phyloP scores from a whole-genome alignment of 2,797 vertebrate genomes.

The Zalophus californianus region DNA sequence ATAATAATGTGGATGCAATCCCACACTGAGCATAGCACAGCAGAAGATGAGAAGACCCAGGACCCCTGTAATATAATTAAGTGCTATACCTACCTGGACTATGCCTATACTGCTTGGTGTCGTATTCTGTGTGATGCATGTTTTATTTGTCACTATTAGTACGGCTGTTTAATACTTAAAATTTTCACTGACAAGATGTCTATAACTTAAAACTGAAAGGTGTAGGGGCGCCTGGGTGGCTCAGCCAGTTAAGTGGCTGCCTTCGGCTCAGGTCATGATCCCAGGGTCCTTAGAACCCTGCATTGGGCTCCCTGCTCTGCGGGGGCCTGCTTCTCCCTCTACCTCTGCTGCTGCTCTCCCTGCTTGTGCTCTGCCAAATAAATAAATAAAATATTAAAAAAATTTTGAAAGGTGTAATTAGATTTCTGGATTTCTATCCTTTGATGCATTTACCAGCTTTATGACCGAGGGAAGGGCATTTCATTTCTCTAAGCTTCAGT shows the following conservation, averaged over 20 bases:
- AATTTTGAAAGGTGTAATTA: neutral
- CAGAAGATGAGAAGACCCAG: slow-evolving; percentile 15
- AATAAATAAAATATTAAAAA: no score
- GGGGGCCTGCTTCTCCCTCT: no score
- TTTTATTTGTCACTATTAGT: neutral
- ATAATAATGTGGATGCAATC: neutral
- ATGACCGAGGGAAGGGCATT: slow-evolving; percentile 3
- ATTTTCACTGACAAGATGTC: slow-evolving; percentile 23
- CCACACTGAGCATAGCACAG: neutral
- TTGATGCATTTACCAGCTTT: slow-evolving; percentile 22
- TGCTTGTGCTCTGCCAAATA: no score
- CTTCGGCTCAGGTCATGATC: no score
- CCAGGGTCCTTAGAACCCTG: no score
- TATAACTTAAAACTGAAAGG: slow-evolving; percentile 29
- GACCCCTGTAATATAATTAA: neutral
- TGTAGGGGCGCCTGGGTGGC: neutral
- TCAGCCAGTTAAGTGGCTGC: no score
- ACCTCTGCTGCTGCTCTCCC: no score
- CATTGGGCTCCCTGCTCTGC: no score
- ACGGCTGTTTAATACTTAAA: neutral
- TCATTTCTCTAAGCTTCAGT: slow-evolving; percentile 21
- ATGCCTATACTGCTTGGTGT: neutral
- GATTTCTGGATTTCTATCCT: slow-evolving; percentile 40
- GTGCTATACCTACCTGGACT: neutral
- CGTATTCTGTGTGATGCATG: slow-evolving; percentile 22